A percentile compares a stretch with the other conserved stretches of the same genome.
Evolutionary conservation across 2,113 vertebrate genomes (phyloP).

Genomic region (Herpailurus yagouaroundi): DNA sequence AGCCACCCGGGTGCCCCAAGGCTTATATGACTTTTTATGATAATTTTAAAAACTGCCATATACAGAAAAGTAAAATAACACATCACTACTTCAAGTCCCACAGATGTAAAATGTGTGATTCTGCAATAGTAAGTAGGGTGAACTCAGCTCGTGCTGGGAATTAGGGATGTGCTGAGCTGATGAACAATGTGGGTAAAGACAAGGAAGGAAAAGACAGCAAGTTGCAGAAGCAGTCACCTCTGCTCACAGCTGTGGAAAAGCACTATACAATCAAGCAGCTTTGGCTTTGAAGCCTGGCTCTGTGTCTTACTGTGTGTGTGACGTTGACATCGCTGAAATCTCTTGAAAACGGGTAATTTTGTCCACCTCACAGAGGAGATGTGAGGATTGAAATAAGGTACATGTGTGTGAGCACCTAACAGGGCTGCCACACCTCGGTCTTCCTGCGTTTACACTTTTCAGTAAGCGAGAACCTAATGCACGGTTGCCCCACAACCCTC

Average conservation of each 20-base stretch:
- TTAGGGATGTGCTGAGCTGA: background rate
- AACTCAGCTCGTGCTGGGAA: background rate
- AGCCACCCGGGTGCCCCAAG: too few species aligned
- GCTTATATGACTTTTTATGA: background rate
- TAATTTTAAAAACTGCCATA: background rate
- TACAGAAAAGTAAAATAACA: background rate
- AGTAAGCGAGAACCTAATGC: background rate
- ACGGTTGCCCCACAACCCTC: background rate
- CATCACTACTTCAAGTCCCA: background rate
- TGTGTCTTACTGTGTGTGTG: background rate
- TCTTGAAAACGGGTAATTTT: background rate
- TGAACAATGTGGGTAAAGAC: background rate
- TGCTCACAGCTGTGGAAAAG: background rate
- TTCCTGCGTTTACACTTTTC: background rate
- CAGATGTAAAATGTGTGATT: background rate
- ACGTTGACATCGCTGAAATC: background rate
- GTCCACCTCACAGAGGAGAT: background rate
- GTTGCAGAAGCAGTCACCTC: background rate
- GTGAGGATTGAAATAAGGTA: background rate
- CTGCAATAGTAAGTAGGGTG: background rate
- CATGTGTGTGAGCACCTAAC: background rate
- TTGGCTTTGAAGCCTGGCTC: background rate
- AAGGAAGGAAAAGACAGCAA: background rate
- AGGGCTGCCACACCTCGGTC: accelerated
- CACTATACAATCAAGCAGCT: background rate